Evolutionary conservation across 2,888 invertebrate genomes (phyloP), one percentile per base, ranked within the genome.

Genomic region (Chrysolina haemoptera): DNA sequence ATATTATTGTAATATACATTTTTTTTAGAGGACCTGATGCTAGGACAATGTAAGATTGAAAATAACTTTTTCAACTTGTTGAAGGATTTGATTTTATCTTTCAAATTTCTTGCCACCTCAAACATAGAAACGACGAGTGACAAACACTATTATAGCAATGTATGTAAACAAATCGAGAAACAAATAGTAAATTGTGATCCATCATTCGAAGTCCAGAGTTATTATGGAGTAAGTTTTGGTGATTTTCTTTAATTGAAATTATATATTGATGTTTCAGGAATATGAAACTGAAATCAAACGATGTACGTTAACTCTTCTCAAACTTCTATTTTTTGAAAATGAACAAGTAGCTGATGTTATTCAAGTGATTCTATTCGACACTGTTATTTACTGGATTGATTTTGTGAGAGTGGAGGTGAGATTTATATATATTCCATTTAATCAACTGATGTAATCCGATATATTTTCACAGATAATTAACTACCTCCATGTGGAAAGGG

Each of bases 341-440:
- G 75, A 78, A 40, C 75, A 79, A 53, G 53, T 76, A 20, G 72
- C 79, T 55, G 73, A 75, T 20, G 76, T 71, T 11, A 73, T 80
- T 22, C 74, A 79, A 16, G 65, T 73, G 20, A 70, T 75, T 43
- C 69, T 80, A 1, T 81, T 82, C 68, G 80, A 81, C 65, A 67
- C 79, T 9, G 27, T 80, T 1, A 71, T 79, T 14, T 77, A 79
- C 65, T 82, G 82, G 82, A 78, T 82, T 64, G 80, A 80, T 72
- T 79, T 81, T 66, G 73, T 80, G 10, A 78, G 78, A 70, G 68
- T 79, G 14, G 82, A 82, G 79, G 81, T 82, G 75, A 70, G 68
- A 68, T n/a, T 64, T 35, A 6, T 35, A 35, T 35, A 6, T 35
- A 35, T 8, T 35, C 6, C 8, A 6, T 6, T 35, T 35, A 35